Percentiles rank a stretch among this genome's conserved stretches.
phyloP scores from a whole-genome alignment of 2,888 invertebrate species.

The Automeris io region DNA sequence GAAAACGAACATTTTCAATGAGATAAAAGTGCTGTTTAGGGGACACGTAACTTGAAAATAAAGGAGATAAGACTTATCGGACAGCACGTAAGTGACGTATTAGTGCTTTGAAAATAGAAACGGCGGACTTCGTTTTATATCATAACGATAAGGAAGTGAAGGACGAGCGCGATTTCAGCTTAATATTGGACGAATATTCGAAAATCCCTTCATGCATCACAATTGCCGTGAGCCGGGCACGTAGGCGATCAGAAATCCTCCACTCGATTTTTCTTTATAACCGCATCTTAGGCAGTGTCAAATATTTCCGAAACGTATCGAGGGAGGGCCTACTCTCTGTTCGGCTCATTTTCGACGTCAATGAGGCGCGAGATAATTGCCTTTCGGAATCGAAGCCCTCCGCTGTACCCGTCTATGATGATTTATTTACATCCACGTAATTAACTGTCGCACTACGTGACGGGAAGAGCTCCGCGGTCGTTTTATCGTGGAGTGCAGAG shows the following conservation, averaged over 20 bases:
- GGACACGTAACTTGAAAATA: constrained; percentile 30
- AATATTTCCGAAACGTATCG: constrained; percentile 54
- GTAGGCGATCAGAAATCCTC: constrained; percentile 53
- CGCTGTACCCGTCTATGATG: constrained; percentile 69
- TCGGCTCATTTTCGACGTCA: constrained; percentile 66
- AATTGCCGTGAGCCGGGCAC: constrained; percentile 58
- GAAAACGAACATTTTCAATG: too few species aligned
- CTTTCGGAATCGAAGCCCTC: constrained; percentile 69
- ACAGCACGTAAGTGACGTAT: constrained; percentile 37
- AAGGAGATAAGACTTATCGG: constrained; percentile 37
- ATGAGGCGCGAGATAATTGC: constrained; percentile 74
- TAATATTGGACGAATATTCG: constrained; percentile 53
- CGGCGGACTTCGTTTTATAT: constrained; percentile 54
- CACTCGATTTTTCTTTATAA: constrained; percentile 61
- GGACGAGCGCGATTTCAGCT: constrained; percentile 42
- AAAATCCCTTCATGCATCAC: constrained; percentile 62
- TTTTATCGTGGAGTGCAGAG: constrained; percentile 64
- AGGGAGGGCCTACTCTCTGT: constrained; percentile 34
- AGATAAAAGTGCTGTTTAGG: constrained; percentile 16
- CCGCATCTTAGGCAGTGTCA: constrained; percentile 55
- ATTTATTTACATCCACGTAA: constrained; percentile 76
- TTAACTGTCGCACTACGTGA: constrained; percentile 76
- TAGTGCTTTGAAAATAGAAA: constrained; percentile 42
- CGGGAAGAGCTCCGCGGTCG: constrained; percentile 65
- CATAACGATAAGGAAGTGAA: constrained; percentile 56